Base-by-base conservation (phyloP, 2,113 vertebrate species). In the Pseudonaja textilis region DNA sequence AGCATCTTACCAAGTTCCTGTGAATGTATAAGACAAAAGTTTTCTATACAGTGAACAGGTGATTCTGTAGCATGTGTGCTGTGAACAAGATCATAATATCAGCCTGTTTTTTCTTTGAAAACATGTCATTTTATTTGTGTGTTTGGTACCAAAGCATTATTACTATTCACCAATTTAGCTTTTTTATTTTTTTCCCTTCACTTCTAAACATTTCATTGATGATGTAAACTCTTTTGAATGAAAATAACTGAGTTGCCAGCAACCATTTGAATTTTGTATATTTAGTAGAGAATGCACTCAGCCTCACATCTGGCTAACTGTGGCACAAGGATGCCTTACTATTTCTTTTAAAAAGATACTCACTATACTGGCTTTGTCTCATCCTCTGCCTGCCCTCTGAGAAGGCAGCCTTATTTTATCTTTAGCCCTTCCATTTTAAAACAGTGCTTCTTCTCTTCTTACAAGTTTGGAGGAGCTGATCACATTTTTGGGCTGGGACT, bases 11-110 rank as follows among this genome's bases (percentile, higher is more conserved):
- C 93, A 97, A 96, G 95, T 96, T 96, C 97, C 96, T 94, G 93
- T 97, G 93, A 96, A 96, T 96, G 96, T 92, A 96, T 92, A 94
- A 96, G 96, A 97, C 96, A 97, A 98, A 98, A 96, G 93, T 89
- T 95, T 95, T 95, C 93, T 95, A 97, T 95, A 95, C 93, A 0
- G 2, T 95, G 96, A 87, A 95, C 87, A 93, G 45, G 95, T 92
- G 94, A 97, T 95, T 97, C 90, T 45, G 94, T 95, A 96, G 92
- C 93, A 93, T 95, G 96, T 97, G 95, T 97, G 95, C 95, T 95
- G 94, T 96, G 97, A 95, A 96, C 94, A 57, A 92, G 95, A 69
- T 93, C 94, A 96, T 96, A 96, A 95, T 96, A 93, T 96, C 89
- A 9, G 94, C 87, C 92, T 90, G 96, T 96, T 56, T 0, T 96